Base-by-base conservation (phyloP, 2,113 vertebrate genomes). In the Paracanthobrama guichenoti region DNA sequence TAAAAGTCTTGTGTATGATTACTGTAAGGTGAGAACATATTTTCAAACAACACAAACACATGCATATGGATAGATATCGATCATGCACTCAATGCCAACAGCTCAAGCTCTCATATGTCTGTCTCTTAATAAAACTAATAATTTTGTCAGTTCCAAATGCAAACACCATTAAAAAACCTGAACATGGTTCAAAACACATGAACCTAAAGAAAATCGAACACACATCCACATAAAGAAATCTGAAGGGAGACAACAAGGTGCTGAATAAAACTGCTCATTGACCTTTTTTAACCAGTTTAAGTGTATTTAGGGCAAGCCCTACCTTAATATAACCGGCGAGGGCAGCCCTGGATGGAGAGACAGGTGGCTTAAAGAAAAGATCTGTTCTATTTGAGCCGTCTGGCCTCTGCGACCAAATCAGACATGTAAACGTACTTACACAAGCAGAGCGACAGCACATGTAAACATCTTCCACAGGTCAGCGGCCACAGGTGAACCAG, bases 261-360 rank as follows among this genome's bases (percentile, higher is more conserved):
- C 73, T 87, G 81, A 91, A 89, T 89, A 59, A 48, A 86, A 44
- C 39, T 48, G 72, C 59, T 85, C 76, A 35, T 62, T 72, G 39
- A 74, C 74, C 83, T 85, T 86, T 79, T 66, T 87, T 87, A 87
- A 79, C 88, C 86, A 86, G 89, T 90, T 90, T 88, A 86, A 82
- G 88, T 91, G 88, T 90, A 93, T 93, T 90, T 92, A 92, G 93
- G 93, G 93, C 93, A 94, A 89, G 90, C 90, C 89, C 87, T 84
- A 91, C 87, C 91, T 91, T 85, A 89, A 90, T 85, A 80, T 91
- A 90, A 93, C 88, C 87, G 89, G 86, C 89, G 92, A 94, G 92
- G 92, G 93, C 92, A 93, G 82, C 26, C 50, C 88, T 89, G 90
- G 93, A 91, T 90, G 87, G 90, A 91, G 92, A 89, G 88, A 87